Conservation (phyloP, 2,797 vertebrate genomes). For the Enteromius radiatus region DNA sequence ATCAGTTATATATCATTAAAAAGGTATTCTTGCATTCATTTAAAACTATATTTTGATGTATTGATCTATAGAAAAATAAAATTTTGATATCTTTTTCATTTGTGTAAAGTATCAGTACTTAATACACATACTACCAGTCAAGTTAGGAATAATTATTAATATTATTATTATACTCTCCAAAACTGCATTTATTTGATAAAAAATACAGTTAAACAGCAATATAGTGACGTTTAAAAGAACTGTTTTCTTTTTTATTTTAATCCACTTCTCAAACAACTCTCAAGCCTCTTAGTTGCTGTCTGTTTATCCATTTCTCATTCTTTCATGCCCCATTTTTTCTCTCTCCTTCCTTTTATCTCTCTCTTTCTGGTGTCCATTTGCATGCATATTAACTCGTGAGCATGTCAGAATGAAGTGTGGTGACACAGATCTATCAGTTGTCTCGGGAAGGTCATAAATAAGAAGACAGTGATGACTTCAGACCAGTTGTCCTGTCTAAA, state of each 20-base stretch:
- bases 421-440: constrained; percentile 32
- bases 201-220: background rate
- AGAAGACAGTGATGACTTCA: constrained; percentile 33
- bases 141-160: too few species aligned
- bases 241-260: background rate
- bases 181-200: background rate
- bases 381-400: constrained; percentile 10
- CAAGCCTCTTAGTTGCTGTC: background rate
- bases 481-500: constrained; percentile 32
- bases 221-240: background rate
- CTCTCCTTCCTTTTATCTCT: background rate
- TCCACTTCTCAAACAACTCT: background rate
- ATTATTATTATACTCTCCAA: background rate
- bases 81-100: too few species aligned
- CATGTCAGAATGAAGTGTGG: constrained; percentile 11
- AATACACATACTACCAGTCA: too few species aligned
- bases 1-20: background rate
- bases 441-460: constrained; percentile 21
- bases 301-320: background rate
- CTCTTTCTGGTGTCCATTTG: constrained; percentile 3
- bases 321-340: background rate
- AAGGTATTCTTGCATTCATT: background rate
- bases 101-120: too few species aligned
- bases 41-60: background rate
- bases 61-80: too few species aligned